Evolutionary conservation across 1,140 invertebrate species (phyloP).

Genomic region (Linepithema humile): DNA sequence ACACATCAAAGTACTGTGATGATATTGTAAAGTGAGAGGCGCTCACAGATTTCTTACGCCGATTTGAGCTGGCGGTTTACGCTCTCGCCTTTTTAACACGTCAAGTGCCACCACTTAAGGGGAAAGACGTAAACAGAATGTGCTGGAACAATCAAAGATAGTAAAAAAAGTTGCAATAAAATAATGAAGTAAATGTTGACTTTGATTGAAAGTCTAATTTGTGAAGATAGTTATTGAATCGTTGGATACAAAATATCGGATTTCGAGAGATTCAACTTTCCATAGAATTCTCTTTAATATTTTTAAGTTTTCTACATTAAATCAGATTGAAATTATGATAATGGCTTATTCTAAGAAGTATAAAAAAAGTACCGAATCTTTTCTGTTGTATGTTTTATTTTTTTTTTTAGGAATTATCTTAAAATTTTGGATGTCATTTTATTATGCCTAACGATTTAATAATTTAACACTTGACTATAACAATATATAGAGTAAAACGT

Average conservation of each 20-base stretch:
- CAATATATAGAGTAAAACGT: not conserved
- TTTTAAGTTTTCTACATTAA: not conserved
- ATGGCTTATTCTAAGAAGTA: not conserved
- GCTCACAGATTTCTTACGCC: slow-evolving; percentile 31
- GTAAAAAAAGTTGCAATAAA: slow-evolving; percentile 15
- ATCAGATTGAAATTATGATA: not conserved
- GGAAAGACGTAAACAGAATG: slow-evolving; percentile 12
- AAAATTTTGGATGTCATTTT: not conserved
- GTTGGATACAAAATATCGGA: not conserved
- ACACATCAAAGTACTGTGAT: slow-evolving; percentile 81
- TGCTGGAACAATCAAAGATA: slow-evolving; percentile 36
- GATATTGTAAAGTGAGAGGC: slow-evolving; percentile 73
- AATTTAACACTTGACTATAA: not conserved
- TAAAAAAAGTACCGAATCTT: not conserved
- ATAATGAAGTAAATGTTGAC: not conserved
- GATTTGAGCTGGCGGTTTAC: slow-evolving; percentile 28
- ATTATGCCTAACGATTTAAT: not conserved
- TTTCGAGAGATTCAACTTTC: not conserved
- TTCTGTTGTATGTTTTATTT: too few relatives aligned
- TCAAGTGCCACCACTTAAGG: slow-evolving; percentile 45
- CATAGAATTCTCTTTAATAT: not conserved
- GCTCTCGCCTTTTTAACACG: slow-evolving; percentile 26
- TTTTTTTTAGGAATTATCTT: not conserved
- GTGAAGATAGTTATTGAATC: not conserved
- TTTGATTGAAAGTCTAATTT: not conserved